Evolutionary conservation across 2,113 vertebrate genomes (phyloP).

Genomic region (Cryptomyrus ogoouensis): DNA sequence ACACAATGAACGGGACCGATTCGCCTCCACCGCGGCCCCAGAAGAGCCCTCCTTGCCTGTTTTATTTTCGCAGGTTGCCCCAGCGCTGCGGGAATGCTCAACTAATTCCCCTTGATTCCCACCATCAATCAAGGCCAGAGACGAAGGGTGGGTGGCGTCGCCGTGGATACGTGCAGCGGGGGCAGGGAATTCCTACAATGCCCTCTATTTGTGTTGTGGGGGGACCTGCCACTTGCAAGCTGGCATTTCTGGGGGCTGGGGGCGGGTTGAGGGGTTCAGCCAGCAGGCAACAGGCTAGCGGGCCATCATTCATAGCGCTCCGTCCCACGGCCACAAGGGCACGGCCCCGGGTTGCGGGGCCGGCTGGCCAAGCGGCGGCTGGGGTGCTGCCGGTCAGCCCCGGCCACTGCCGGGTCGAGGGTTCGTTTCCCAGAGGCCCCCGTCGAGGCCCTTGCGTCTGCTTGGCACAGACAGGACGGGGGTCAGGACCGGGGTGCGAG

Average conservation of each 20-base stretch:
- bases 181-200: constrained; percentile 67
- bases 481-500: neutral
- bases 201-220: constrained; percentile 44
- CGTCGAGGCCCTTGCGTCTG: neutral
- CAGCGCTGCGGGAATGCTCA: constrained; percentile 29
- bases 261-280: neutral
- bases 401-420: neutral
- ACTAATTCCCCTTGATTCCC: constrained; percentile 56
- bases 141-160: constrained; percentile 59
- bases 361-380: neutral
- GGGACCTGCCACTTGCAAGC: neutral
- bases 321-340: neutral
- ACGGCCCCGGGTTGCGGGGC: neutral
- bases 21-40: neutral
- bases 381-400: neutral
- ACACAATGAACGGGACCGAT: constrained; percentile 18
- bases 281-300: constrained; percentile 6
- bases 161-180: constrained; percentile 55
- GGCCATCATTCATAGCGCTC: neutral
- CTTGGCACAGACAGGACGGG: neutral
- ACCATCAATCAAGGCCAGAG: constrained; percentile 48
- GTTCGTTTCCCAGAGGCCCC: neutral
- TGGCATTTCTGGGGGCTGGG: neutral
- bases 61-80: constrained; percentile 13
- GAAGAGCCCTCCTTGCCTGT: neutral